Evolutionary conservation across 2,888 invertebrate genomes (phyloP).

Genomic region (Heteropelma amictum): DNA sequence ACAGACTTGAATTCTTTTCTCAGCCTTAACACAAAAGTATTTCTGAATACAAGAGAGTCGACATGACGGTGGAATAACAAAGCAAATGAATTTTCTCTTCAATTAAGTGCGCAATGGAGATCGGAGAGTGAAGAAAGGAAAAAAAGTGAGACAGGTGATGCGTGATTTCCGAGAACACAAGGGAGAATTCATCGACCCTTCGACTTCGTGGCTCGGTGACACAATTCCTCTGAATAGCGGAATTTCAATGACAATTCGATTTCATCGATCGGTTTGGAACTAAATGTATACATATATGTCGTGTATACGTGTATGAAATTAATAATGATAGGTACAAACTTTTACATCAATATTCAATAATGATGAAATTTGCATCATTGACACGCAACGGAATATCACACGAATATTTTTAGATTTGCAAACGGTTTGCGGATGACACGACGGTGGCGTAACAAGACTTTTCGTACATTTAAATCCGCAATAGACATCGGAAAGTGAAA

Average conservation of each 20-base stretch:
- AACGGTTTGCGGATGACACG: too few relatives aligned
- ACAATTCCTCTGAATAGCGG: background rate
- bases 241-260: slow-evolving; percentile 42
- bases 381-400: too few relatives aligned
- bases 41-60: background rate
- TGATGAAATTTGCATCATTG: background rate
- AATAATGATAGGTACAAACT: too few relatives aligned
- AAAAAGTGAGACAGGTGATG: slow-evolving; percentile 11
- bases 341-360: too few relatives aligned
- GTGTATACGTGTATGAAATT: background rate
- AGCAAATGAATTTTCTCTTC: slow-evolving; percentile 4
- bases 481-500: too few relatives aligned
- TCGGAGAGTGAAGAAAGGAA: background rate
- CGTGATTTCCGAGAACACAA: too few relatives aligned
- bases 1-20: background rate
- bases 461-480: too few relatives aligned
- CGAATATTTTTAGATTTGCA: background rate
- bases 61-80: background rate
- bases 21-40: background rate
- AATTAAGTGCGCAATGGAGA: slow-evolving; percentile 1
- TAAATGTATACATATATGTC: background rate
- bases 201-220: slow-evolving; percentile 16
- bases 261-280: background rate
- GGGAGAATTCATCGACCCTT: slow-evolving; percentile 45
- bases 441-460: too few relatives aligned